phyloP scores from a whole-genome alignment of 1,140 invertebrate genomes.

The Chlorops oryzae region DNA sequence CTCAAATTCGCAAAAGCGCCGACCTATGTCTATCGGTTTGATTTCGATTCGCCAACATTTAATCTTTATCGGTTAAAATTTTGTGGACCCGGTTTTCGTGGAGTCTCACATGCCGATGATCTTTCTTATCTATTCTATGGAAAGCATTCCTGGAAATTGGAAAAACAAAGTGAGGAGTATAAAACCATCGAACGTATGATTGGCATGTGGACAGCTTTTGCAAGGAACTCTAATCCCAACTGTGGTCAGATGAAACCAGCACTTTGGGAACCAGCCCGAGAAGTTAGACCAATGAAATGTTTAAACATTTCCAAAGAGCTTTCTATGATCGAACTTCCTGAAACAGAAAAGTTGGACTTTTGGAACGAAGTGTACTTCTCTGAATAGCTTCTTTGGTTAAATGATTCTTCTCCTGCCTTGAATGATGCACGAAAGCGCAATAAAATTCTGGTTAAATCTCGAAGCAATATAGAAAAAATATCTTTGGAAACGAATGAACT shows the following conservation, averaged over 20 bases:
- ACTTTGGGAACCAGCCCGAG: conserved; percentile 2
- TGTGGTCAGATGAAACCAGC: conserved; percentile 19
- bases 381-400: no score
- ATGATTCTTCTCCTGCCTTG: no score
- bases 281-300: neutral
- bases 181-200: conserved; percentile 36
- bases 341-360: conserved; percentile 32
- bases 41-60: conserved; percentile 37
- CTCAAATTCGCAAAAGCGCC: conserved; percentile 33
- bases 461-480: no score
- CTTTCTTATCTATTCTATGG: conserved; percentile 57
- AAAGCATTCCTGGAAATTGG: conserved; percentile 40
- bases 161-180: conserved; percentile 34
- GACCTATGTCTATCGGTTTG: conserved; percentile 49
- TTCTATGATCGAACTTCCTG: conserved; percentile 41
- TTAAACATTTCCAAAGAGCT: conserved; percentile 43
- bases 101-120: conserved; percentile 58
- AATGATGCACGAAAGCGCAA: no score
- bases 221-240: conserved; percentile 41
- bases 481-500: no score
- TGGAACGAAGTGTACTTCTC: conserved; percentile 45
- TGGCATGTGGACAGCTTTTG: conserved; percentile 48
- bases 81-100: conserved; percentile 7
- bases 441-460: no score
- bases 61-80: conserved; percentile 25